Base-by-base conservation (phyloP, 2,888 invertebrate species). In the Lepidocyrtinus sp. region DNA sequence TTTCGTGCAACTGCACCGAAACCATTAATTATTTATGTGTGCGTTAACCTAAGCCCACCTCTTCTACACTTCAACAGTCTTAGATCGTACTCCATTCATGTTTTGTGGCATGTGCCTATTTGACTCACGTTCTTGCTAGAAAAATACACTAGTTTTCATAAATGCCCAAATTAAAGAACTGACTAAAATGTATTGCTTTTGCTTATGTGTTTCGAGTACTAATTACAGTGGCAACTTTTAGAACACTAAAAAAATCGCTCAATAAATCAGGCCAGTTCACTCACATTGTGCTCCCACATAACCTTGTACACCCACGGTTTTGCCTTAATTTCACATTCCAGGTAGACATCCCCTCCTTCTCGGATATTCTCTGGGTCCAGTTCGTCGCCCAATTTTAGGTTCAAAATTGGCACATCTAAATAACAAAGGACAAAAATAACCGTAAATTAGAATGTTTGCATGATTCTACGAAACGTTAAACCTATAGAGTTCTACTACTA, bases 221-320 rank as follows among this genome's bases (percentile, higher is more conserved):
- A n/a, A n/a, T n/a, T n/a, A n/a, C n/a, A n/a, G n/a, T n/a, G n/a
- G n/a, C n/a, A n/a, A n/a, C n/a, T n/a, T n/a, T n/a, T n/a, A n/a
- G n/a, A n/a, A n/a, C n/a, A n/a, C n/a, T n/a, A n/a, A n/a, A n/a
- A n/a, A n/a, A 36, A 36, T 36, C 5, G 12, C 36, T 36, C 36
- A 36, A 36, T 36, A n/a, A 12, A 45, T 21, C 9, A 55, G 59
- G 21, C 24, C 5, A 75, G 46, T 61, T n/a, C 70, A 93, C 94
- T 93, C 90, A 94, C 94, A 89, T 94, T 93, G 89, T 94, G 94
- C 87, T 92, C 92, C 94, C 94, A 94, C 81, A 94, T 90, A 87
- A 94, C 93, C 91, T 94, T 94, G 89, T 94, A 93, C 87, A 94
- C 93, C 88, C 90, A 91, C 15, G 94, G 94, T 90, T 94, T 94